Evolutionary conservation across 2,888 invertebrate species (phyloP).

Genomic region (Mystacides longicornis): DNA sequence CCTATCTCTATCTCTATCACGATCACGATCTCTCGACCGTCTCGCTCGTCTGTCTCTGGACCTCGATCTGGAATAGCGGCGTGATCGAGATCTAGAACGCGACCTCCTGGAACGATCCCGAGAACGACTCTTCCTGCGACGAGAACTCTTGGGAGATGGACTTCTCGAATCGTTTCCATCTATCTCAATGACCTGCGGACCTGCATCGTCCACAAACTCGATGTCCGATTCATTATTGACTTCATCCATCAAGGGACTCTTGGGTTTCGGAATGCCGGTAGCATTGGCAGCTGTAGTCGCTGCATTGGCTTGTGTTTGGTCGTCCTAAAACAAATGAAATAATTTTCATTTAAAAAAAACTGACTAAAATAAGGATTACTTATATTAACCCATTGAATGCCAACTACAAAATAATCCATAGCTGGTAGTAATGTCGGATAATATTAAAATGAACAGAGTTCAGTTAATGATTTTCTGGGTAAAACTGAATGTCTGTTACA

Average conservation of each 20-base stretch:
- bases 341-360: neutral
- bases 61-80: constrained; percentile 35
- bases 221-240: constrained; percentile 56
- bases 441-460: too few relatives aligned
- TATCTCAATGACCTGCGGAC: constrained; percentile 58
- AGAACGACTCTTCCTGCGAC: constrained; percentile 38
- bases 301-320: constrained; percentile 8
- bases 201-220: constrained; percentile 55
- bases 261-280: constrained; percentile 26
- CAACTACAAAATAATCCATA: too few relatives aligned
- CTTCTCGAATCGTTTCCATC: constrained; percentile 47
- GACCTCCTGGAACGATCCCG: constrained; percentile 34
- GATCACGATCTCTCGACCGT: constrained; percentile 34
- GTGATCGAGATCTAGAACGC: constrained; percentile 40
- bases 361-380: neutral
- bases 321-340: constrained; percentile 21
- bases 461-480: too few relatives aligned
- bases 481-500: too few relatives aligned
- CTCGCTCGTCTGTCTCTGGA: constrained; percentile 33
- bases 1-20: constrained; percentile 44
- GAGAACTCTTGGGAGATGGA: constrained; percentile 42
- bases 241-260: constrained; percentile 34
- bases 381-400: too few relatives aligned
- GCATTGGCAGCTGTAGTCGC: neutral
- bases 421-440: too few relatives aligned